Base-by-base conservation (phyloP, 1,140 invertebrate genomes). In the Oscheius sp. region DNA sequence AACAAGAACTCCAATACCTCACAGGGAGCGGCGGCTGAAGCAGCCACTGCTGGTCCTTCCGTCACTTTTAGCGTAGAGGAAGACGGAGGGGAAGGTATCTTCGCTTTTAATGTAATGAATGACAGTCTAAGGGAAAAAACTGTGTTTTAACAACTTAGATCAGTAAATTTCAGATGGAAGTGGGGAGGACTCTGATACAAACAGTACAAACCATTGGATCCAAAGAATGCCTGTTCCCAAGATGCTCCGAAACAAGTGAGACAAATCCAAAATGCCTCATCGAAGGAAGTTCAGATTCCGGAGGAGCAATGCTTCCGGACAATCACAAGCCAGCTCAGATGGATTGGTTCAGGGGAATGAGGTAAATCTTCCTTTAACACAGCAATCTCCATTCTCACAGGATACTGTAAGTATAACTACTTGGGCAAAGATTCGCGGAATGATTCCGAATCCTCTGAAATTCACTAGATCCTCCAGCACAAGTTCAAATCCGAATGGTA, bases 131-230 rank as follows among this genome's bases (percentile, higher is more conserved):
- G n/a, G n/a, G n/a, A n/a, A n/a, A n/a, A n/a, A n/a, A n/a, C n/a
- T n/a, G n/a, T n/a, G n/a, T n/a, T n/a, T n/a, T n/a, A n/a, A n/a
- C n/a, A n/a, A n/a, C n/a, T n/a, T n/a, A n/a, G n/a, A n/a, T n/a
- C n/a, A n/a, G 10, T 42, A 10, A 10, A 10, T 42, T 42, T n/a
- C 23, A 55, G 49, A 55, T 32, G 26, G 31, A 13, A 63, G 61
- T 42, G 61, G 36, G 20, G 35, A 63, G 10, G 61, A 63, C 28
- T 63, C 61, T 7, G 61, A 63, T 26, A 63, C 61, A 10, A 63
- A 63, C 61, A 63, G 61, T 26, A 63, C 61, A 26, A 63, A 10
- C 29, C 31, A 63, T 0, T 63, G 61, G 61, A 10, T 63, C 10
- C 26, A 63, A 26, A 63, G 35, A 34, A 26, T 63, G 15, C 61